These are phyloP conservation scores for Myrmecophaga tridactyla DNA, from an alignment of 2,113 vertebrate genomes.

Conservation along the genomic window DNA sequence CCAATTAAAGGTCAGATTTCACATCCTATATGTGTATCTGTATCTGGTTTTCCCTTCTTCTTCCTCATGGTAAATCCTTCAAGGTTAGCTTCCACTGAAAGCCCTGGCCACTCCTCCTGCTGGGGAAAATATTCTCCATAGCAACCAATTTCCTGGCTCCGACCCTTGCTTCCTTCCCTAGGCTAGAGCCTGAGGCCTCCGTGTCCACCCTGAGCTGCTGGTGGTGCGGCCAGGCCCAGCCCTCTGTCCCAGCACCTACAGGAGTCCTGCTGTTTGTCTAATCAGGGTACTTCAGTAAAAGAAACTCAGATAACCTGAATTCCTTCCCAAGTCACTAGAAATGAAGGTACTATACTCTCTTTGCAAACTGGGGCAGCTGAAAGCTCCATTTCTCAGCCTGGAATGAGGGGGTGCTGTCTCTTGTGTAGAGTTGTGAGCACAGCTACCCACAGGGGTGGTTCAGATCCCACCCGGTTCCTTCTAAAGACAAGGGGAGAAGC, in stretches of 20 bases:
- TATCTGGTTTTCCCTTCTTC: neutral
- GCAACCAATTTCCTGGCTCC: slow-evolving; percentile 35
- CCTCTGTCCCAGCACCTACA: no score
- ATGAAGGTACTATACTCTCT: neutral
- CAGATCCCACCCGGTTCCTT: neutral
- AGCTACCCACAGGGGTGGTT: neutral
- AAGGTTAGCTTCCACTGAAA: neutral
- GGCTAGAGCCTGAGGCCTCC: neutral
- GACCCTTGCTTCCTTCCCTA: neutral
- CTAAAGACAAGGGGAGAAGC: neutral
- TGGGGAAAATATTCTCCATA: slow-evolving; percentile 47
- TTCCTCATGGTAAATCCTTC: neutral
- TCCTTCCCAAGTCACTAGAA: neutral
- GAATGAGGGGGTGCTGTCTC: rapidly evolving
- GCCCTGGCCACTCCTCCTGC: neutral
- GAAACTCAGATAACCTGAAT: neutral
- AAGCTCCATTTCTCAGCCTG: neutral
- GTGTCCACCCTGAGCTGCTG: neutral
- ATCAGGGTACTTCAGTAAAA: neutral
- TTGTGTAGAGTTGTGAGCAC: neutral
- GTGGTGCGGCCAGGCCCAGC: neutral
- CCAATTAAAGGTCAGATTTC: neutral
- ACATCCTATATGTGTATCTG: neutral
- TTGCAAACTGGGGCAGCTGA: neutral
- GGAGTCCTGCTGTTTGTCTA: neutral